phyloP scores from a whole-genome alignment of 2,797 vertebrate species.

The Enteromius unitaeniatus region DNA sequence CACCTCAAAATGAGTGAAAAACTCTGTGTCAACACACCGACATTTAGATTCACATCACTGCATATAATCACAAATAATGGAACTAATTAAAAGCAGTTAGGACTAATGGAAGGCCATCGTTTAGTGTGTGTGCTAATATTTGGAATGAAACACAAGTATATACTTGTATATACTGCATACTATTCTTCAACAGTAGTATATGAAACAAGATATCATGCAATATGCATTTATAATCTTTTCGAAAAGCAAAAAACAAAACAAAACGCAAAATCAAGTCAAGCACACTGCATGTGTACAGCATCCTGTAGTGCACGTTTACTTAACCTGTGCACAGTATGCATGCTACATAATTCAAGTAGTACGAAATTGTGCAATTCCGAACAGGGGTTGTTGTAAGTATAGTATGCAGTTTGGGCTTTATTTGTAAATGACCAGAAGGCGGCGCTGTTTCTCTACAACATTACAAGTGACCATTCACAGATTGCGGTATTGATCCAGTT shows the following conservation, averaged over 20 bases:
- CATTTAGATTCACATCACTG: conserved; percentile 20
- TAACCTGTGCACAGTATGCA: not conserved
- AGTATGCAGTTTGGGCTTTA: not conserved
- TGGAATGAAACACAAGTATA: not conserved
- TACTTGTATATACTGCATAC: not conserved
- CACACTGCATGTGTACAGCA: not conserved
- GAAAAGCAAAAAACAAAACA: not conserved
- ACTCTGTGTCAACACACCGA: not conserved
- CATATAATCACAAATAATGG: conserved; percentile 44
- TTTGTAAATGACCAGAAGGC: conserved; percentile 42
- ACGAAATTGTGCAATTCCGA: not conserved
- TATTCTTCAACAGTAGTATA: not conserved
- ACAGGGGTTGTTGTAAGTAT: not conserved
- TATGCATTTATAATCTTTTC: not conserved
- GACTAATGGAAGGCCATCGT: conserved; percentile 23
- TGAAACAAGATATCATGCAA: not conserved
- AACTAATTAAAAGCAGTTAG: conserved; percentile 34
- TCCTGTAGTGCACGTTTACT: not conserved
- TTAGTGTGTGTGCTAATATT: not conserved
- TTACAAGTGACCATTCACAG: not conserved
- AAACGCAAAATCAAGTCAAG: not conserved
- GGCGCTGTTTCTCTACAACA: conserved; percentile 41
- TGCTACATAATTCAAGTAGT: not conserved
- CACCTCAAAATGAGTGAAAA: not conserved
- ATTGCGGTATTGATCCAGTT: not conserved